These are phyloP conservation scores for Ageneiosus marmoratus DNA, from an alignment of 2,113 vertebrate species.

Conservation along the genomic window DNA sequence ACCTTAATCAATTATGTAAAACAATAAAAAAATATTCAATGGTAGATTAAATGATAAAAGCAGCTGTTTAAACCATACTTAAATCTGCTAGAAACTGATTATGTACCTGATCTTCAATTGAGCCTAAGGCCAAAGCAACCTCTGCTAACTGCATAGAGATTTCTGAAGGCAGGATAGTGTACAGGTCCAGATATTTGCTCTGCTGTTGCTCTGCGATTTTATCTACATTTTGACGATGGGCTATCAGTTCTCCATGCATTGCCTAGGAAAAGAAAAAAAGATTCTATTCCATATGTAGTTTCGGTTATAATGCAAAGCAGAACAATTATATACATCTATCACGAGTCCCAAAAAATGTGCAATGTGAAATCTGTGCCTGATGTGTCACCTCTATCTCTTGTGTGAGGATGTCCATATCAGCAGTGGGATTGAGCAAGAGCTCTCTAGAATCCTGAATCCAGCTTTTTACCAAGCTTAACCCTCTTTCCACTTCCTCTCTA, in stretches of 20 bases:
- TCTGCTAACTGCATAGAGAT: slow-evolving; percentile 93
- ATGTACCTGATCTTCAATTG: slow-evolving; percentile 88
- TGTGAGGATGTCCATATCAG: slow-evolving; percentile 82
- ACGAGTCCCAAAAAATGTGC: not conserved
- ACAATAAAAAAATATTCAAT: not conserved
- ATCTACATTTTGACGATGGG: slow-evolving; percentile 84
- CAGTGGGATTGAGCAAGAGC: slow-evolving; percentile 86
- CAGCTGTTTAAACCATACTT: not conserved
- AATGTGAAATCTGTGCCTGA: not conserved
- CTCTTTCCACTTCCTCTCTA: slow-evolving; percentile 84
- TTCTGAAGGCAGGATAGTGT: slow-evolving; percentile 86
- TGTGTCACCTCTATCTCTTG: slow-evolving; percentile 85
- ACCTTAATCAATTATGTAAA: slow-evolving; percentile 70
- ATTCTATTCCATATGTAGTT: not conserved
- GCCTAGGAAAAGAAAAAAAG: slow-evolving; percentile 64
- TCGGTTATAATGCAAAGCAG: not conserved
- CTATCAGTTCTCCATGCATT: slow-evolving; percentile 80
- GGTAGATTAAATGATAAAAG: not conserved
- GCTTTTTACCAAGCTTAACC: slow-evolving; percentile 83
- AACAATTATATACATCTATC: not conserved
- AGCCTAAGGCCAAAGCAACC: slow-evolving; percentile 83
- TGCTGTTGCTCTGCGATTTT: slow-evolving; percentile 89
- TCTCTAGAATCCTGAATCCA: slow-evolving; percentile 92
- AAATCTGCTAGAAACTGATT: not conserved
- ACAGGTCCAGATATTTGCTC: slow-evolving; percentile 89